Conservation (phyloP, 2,797 vertebrate species). For the Manis pentadactyla region DNA sequence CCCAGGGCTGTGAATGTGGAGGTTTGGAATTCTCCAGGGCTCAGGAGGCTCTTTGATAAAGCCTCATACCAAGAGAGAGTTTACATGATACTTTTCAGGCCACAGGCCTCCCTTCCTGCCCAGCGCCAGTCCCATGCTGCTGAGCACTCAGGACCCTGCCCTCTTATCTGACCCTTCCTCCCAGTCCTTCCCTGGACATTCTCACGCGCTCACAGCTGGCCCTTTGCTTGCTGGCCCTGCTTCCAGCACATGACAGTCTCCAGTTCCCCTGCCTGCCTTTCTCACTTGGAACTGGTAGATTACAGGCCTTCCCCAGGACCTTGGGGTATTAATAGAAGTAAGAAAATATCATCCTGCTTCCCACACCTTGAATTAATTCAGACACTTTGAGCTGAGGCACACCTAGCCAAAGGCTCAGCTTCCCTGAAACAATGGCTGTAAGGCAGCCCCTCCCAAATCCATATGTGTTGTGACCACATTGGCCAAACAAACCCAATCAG, state of each 20-base stretch:
- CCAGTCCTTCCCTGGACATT: conserved; percentile 31
- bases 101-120: not conserved
- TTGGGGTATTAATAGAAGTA: not conserved
- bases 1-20: not conserved
- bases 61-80: not conserved
- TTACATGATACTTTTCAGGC: not conserved
- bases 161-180: conserved; percentile 48
- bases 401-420: not conserved
- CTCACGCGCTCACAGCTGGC: not conserved
- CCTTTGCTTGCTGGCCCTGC: not conserved
- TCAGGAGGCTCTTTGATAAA: not conserved
- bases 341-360: not conserved
- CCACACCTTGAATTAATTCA: not conserved
- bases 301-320: not conserved
- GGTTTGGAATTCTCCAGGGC: not conserved
- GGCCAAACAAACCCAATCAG: not conserved
- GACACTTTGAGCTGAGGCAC: not conserved
- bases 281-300: not conserved
- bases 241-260: conserved; percentile 28
- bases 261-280: not conserved
- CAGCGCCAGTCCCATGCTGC: not conserved
- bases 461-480: not conserved
- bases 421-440: not conserved
- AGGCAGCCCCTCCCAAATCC: not conserved
- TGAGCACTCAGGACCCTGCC: not conserved